phyloP scores from a whole-genome alignment of 2,113 vertebrate species.

The Lipophrys pholis region DNA sequence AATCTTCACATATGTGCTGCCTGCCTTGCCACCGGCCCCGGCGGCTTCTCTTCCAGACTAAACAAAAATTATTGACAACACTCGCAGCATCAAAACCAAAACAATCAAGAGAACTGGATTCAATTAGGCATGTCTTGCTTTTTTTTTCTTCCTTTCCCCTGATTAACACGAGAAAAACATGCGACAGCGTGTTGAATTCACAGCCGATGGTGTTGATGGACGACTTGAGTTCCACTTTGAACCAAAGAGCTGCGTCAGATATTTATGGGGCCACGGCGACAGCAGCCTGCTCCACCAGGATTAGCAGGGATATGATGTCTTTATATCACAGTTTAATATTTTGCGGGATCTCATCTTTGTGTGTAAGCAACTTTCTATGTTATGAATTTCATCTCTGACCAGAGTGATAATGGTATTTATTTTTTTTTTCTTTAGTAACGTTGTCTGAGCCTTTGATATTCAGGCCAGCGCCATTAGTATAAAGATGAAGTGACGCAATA shows the following conservation, averaged over 20 bases:
- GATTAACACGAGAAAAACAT: slow-evolving; percentile 60
- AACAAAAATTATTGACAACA: slow-evolving; percentile 65
- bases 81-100: slow-evolving; percentile 63
- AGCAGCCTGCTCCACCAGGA: slow-evolving; percentile 67
- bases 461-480: slow-evolving; percentile 38
- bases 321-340: slow-evolving; percentile 66
- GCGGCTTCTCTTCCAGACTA: slow-evolving; percentile 56
- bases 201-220: slow-evolving; percentile 62
- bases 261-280: slow-evolving; percentile 72
- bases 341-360: slow-evolving; percentile 24
- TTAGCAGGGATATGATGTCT: slow-evolving; percentile 63
- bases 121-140: slow-evolving; percentile 60
- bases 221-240: slow-evolving; percentile 63
- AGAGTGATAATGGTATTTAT: slow-evolving; percentile 44
- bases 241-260: slow-evolving; percentile 43
- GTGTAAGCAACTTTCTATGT: slow-evolving; percentile 45
- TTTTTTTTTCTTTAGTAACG: slow-evolving; percentile 34
- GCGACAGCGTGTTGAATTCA: slow-evolving; percentile 70
- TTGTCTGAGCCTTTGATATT: slow-evolving; percentile 39
- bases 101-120: slow-evolving; percentile 68
- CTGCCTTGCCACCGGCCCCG: slow-evolving; percentile 25
- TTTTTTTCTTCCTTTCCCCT: slow-evolving; percentile 32
- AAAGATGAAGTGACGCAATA: slow-evolving; percentile 12
- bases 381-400: slow-evolving; percentile 59
- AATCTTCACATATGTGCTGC: slow-evolving; percentile 31